Percentiles rank a stretch among this genome's conserved stretches.
Evolutionary conservation across 2,797 vertebrate genomes (phyloP).

Genomic region (Scomberomorus guttatus): DNA sequence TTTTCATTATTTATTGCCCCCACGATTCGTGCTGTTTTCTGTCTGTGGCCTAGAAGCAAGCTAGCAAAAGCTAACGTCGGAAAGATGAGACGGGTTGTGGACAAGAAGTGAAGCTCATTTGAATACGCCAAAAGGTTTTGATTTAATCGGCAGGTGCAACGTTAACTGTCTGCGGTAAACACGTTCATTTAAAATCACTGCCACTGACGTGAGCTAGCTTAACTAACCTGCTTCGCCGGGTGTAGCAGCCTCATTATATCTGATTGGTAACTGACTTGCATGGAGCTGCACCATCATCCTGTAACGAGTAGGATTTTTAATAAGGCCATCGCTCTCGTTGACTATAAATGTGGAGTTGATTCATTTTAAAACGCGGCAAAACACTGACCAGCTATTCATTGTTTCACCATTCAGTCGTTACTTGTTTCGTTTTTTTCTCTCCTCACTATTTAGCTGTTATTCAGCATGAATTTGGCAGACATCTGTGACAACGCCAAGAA

Average conservation of each 20-base stretch:
- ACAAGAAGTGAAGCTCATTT: constrained; percentile 13
- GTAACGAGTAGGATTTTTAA: neutral
- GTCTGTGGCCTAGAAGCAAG: constrained; percentile 70
- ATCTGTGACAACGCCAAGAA: constrained; percentile 98
- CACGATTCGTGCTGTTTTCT: constrained; percentile 60
- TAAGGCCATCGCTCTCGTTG: neutral
- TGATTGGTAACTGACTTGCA: neutral
- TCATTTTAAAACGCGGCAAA: neutral
- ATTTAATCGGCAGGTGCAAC: neutral
- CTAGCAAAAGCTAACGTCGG: constrained; percentile 59
- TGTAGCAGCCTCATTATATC: neutral
- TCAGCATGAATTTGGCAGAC: constrained; percentile 94
- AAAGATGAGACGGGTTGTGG: neutral
- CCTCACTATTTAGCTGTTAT: constrained; percentile 57
- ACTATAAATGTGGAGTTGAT: neutral
- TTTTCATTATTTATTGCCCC: constrained; percentile 52
- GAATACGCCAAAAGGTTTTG: constrained; percentile 21
- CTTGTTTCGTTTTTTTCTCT: neutral
- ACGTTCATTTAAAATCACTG: constrained; percentile 17
- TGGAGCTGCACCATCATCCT: neutral
- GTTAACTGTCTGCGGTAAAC: constrained; percentile 10
- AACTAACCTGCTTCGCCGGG: constrained; percentile 12
- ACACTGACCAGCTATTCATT: neutral
- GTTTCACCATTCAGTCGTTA: neutral
- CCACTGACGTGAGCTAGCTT: constrained; percentile 34